Percentiles rank a stretch among this genome's conserved stretches.
Conservation (phyloP, 2,797 vertebrate species). For the Ptychobarbus kaznakovi region DNA sequence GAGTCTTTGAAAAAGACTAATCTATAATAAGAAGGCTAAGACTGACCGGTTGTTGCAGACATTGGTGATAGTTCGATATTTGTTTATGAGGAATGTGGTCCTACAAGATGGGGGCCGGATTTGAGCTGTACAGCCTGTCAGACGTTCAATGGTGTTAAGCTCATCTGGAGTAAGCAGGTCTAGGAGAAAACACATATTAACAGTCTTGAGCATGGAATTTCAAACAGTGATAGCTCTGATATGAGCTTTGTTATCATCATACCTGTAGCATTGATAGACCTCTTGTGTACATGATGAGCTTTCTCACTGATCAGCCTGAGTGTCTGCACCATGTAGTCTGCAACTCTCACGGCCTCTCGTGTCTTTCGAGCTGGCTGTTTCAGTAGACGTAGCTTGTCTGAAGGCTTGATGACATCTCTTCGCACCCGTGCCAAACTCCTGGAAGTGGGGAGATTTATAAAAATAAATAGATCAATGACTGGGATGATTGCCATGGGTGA, state of each 20-base stretch:
- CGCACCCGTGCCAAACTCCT: constrained; percentile 76
- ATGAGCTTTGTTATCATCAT: not conserved
- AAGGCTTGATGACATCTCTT: constrained; percentile 69
- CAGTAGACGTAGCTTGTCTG: constrained; percentile 82
- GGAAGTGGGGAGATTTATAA: not conserved
- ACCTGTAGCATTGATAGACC: constrained; percentile 88
- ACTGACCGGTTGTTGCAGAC: constrained; percentile 90
- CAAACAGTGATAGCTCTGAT: not conserved
- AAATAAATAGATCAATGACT: not conserved
- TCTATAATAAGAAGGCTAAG: not conserved
- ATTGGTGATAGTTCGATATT: constrained; percentile 81
- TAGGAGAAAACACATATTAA: constrained; percentile 62
- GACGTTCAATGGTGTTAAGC: constrained; percentile 69
- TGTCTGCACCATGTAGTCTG: constrained; percentile 85
- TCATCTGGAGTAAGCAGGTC: constrained; percentile 82
- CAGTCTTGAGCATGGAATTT: not conserved
- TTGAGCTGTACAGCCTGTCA: constrained; percentile 82
- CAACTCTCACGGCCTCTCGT: constrained; percentile 76
- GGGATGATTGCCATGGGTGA: no score
- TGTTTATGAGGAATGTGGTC: constrained; percentile 65
- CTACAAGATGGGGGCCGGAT: constrained; percentile 62
- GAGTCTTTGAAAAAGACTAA: not conserved
- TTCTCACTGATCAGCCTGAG: constrained; percentile 82
- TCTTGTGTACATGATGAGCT: constrained; percentile 70
- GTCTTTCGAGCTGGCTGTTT: constrained; percentile 85